A percentile compares a stretch with the other conserved stretches of the same genome.
phyloP scores from a whole-genome alignment of 2,797 vertebrate species.

The Chelonia mydas region DNA sequence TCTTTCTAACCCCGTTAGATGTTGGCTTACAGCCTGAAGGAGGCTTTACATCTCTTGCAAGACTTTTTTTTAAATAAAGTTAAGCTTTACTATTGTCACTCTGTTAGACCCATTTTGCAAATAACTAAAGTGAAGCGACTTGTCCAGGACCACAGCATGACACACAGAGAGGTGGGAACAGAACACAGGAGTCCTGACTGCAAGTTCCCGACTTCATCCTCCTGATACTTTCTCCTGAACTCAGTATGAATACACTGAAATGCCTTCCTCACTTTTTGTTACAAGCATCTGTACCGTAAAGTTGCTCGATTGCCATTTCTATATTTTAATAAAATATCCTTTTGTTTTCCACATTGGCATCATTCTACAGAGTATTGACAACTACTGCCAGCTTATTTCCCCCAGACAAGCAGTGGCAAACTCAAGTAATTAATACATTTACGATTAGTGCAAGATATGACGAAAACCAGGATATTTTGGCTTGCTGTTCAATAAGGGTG shows the following conservation, averaged over 20 bases:
- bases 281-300: too few relatives aligned
- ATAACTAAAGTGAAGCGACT: background rate
- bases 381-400: too few relatives aligned
- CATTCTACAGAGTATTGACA: too few relatives aligned
- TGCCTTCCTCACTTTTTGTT: too few relatives aligned
- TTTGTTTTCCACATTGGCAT: too few relatives aligned
- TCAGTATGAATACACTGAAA: background rate
- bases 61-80: background rate
- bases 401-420: too few relatives aligned
- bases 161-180: background rate
- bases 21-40: background rate
- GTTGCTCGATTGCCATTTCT: too few relatives aligned
- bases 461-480: too few relatives aligned
- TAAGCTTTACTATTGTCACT: background rate
- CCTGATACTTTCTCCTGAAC: background rate
- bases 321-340: too few relatives aligned
- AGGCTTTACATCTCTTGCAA: background rate
- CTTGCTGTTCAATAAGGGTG: too few relatives aligned
- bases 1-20: background rate
- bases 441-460: too few relatives aligned
- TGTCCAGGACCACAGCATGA: background rate
- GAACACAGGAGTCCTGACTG: background rate
- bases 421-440: too few relatives aligned
- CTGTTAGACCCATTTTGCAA: background rate
- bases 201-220: background rate